Evolutionary conservation across 2,113 vertebrate species (phyloP), one percentile per base, ranked within the genome.

Genomic region (Sus scrofa): DNA sequence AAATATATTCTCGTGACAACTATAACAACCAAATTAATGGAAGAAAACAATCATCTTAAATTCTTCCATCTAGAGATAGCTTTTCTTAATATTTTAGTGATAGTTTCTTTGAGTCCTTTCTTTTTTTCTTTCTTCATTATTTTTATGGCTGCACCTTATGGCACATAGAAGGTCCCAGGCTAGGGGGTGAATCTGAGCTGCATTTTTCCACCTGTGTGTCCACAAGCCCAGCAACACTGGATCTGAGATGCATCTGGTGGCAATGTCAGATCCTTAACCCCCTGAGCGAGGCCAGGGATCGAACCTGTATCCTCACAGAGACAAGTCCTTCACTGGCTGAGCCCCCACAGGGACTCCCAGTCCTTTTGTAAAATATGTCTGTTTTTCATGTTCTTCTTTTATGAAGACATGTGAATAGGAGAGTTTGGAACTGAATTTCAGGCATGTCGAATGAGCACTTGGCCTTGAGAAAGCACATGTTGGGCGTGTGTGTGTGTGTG

Each of bases 21-120:
- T 60, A 81, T 27, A 54, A 67, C 74, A 85, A 89, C 52, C 79
- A 73, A 94, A 95, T 84, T 54, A 83, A 87, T 44, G 87, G 22
- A 70, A 91, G 54, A 32, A 89, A 56, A 63, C 78, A 52, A 24
- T 94, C 3, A 65, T 44, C 63, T 70, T 60, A 34, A 22, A 4
- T 50, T 71, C n/a, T 75, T 91, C 50, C 32, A 58, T 58, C 32
- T 34, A 90, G 60, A 65, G 32, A 65, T 2, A 67, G 50, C 12
- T 32, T 65, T 74, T 62, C 26, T 54, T 56, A 85, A n/a, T 14
- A 39, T 26, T 73, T 81, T 30, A 54, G 26, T 16, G 52, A 89
- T 44, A 44, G 37, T 65, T 95, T 68, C 56, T 60, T 39, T 22
- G 4, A 19, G 62, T 37, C 16, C 44, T 14, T 71, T 54, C 11